phyloP scores from a whole-genome alignment of 2,888 invertebrate genomes.

The Matsumyia berberina region DNA sequence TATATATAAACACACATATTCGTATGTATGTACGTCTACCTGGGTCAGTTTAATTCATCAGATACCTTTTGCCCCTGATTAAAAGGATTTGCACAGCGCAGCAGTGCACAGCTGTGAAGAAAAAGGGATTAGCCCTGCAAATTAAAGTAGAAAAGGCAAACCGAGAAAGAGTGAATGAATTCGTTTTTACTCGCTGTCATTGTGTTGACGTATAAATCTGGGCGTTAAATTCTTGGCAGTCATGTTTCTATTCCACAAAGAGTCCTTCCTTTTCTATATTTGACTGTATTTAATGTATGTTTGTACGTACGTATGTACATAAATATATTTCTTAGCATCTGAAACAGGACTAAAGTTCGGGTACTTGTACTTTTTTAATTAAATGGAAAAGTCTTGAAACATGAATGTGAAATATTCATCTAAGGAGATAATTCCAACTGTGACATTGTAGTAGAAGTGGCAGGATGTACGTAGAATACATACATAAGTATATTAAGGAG shows the following conservation, averaged over 20 bases:
- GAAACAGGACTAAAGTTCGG: constrained; percentile 41
- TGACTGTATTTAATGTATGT: constrained; percentile 16
- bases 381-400: constrained; percentile 41
- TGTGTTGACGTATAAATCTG: constrained; percentile 57
- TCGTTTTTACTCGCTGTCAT: not conserved
- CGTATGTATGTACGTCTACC: not conserved
- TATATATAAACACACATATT: too few species aligned
- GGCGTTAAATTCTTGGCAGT: constrained; percentile 45
- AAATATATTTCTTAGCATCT: constrained; percentile 24
- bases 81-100: constrained; percentile 34
- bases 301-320: not conserved
- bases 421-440: constrained; percentile 55
- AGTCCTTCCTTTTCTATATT: not conserved
- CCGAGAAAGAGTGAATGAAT: constrained; percentile 15
- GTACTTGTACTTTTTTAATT: constrained; percentile 45
- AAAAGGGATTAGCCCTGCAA: constrained; percentile 43
- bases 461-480: constrained; percentile 2
- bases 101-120: constrained; percentile 25
- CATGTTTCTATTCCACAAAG: constrained; percentile 41
- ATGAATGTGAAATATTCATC: constrained; percentile 49
- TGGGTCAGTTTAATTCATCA: constrained; percentile 52
- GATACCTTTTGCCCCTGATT: constrained; percentile 42
- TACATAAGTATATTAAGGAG: constrained; percentile 12
- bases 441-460: constrained; percentile 25
- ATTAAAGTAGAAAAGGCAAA: constrained; percentile 20